phyloP scores from a whole-genome alignment of 2,797 vertebrate species.

The Ctenopoma multispine region DNA sequence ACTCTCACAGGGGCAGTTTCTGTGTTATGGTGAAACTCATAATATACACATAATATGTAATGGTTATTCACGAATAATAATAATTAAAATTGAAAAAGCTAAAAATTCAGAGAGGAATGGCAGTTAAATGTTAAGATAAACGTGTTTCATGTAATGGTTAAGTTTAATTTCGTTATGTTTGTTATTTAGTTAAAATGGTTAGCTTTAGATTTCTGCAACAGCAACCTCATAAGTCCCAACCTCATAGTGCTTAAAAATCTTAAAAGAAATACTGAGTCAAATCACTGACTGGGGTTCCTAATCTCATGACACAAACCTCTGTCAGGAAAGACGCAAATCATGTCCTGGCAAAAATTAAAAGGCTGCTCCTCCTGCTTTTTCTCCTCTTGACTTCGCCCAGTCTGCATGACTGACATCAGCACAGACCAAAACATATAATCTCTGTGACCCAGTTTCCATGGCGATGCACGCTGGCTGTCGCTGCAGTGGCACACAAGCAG shows the following conservation, averaged over 20 bases:
- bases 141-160: not conserved
- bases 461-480: conserved; percentile 66
- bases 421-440: conserved; percentile 76
- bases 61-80: too few species aligned
- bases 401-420: conserved; percentile 75
- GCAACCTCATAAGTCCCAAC: too few species aligned
- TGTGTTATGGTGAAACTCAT: too few species aligned
- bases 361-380: conserved; percentile 49
- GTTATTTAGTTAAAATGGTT: not conserved
- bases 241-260: too few species aligned
- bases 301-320: conserved; percentile 23
- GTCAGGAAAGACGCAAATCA: conserved; percentile 28
- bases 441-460: conserved; percentile 82
- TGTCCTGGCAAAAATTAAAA: conserved; percentile 30
- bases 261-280: conserved; percentile 14
- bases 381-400: conserved; percentile 55
- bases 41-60: too few species aligned
- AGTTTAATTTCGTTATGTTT: not conserved
- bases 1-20: too few species aligned
- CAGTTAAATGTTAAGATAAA: too few species aligned
- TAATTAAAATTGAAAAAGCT: too few species aligned
- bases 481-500: conserved; percentile 56
- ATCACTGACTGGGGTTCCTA: conserved; percentile 6
- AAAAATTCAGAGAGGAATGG: too few species aligned
- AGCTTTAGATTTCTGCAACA: not conserved